phyloP scores from a whole-genome alignment of 2,797 vertebrate species.

The Uromys caudimaculatus region DNA sequence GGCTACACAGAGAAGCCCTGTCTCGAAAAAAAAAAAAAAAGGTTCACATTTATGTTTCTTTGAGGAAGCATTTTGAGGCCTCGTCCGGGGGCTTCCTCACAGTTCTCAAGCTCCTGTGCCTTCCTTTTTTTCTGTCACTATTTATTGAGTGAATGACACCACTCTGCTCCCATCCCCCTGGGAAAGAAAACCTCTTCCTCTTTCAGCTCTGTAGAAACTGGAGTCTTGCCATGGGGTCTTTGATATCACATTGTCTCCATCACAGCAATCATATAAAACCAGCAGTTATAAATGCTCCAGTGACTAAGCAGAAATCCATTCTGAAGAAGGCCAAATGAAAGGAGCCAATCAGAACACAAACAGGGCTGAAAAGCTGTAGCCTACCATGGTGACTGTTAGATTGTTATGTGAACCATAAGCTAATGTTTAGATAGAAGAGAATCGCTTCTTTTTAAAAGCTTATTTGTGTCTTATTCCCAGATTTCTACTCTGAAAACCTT shows the following conservation, averaged over 20 bases:
- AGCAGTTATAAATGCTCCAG: neutral
- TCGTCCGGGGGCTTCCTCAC: neutral
- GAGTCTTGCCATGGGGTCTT: neutral
- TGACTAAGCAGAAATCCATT: conserved; percentile 45
- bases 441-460: neutral
- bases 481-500: conserved; percentile 31
- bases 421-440: conserved; percentile 40
- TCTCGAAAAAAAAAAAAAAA: conserved; percentile 52
- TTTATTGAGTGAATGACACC: conserved; percentile 19
- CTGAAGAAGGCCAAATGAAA: conserved; percentile 34
- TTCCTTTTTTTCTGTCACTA: neutral
- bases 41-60: neutral
- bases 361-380: neutral
- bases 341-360: conserved; percentile 50
- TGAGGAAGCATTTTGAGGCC: conserved; percentile 43
- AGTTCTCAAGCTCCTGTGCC: neutral
- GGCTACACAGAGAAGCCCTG: too few species aligned
- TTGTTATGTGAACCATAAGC: neutral
- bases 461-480: conserved; percentile 20
- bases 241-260: conserved; percentile 22
- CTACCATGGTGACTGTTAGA: neutral
- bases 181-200: neutral
- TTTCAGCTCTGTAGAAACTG: neutral
- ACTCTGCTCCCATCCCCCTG: neutral
- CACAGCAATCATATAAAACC: conserved; percentile 37